Evolutionary conservation across 2,888 invertebrate species (phyloP).

Genomic region (Cremastobaeus sp.): DNA sequence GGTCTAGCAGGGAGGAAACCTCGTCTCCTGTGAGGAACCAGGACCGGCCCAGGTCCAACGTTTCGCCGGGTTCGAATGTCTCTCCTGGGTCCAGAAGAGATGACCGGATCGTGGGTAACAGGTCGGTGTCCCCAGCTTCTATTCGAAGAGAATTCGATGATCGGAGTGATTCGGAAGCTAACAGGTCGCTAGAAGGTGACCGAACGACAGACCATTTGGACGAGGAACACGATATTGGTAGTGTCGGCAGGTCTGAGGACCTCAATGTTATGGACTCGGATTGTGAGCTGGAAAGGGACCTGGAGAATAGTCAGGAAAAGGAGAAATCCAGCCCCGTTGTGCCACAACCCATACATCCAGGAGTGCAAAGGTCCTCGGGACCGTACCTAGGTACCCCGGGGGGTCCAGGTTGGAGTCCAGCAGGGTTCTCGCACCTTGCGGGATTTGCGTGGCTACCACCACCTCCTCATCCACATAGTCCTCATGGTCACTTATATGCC

Average conservation of each 20-base stretch:
- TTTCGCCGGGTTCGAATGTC: slow-evolving; percentile 57
- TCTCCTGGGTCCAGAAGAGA: slow-evolving; percentile 62
- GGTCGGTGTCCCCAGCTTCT: slow-evolving; percentile 73
- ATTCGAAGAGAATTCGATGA: slow-evolving; percentile 72
- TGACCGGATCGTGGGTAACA: slow-evolving; percentile 64
- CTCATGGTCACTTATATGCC: slow-evolving; percentile 77
- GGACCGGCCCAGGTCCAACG: slow-evolving; percentile 61
- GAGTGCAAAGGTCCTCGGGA: slow-evolving; percentile 81
- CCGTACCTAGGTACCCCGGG: slow-evolving; percentile 80
- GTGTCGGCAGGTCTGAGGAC: slow-evolving; percentile 75
- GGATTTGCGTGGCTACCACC: slow-evolving; percentile 84
- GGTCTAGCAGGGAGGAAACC: slow-evolving; percentile 70
- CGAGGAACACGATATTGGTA: slow-evolving; percentile 74
- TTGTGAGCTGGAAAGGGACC: slow-evolving; percentile 71
- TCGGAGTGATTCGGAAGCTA: slow-evolving; percentile 74
- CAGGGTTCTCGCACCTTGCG: slow-evolving; percentile 79
- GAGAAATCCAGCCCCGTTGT: slow-evolving; percentile 81
- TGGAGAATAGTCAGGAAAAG: slow-evolving; percentile 70
- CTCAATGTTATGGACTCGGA: slow-evolving; percentile 77
- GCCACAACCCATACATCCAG: slow-evolving; percentile 83
- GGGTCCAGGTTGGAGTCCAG: slow-evolving; percentile 76
- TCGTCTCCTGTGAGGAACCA: slow-evolving; percentile 70
- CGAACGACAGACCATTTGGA: slow-evolving; percentile 72
- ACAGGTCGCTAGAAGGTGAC: slow-evolving; percentile 75
- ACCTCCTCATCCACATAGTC: slow-evolving; percentile 81